Conservation (phyloP, 2,888 invertebrate species). For the Rotaria macrura region DNA sequence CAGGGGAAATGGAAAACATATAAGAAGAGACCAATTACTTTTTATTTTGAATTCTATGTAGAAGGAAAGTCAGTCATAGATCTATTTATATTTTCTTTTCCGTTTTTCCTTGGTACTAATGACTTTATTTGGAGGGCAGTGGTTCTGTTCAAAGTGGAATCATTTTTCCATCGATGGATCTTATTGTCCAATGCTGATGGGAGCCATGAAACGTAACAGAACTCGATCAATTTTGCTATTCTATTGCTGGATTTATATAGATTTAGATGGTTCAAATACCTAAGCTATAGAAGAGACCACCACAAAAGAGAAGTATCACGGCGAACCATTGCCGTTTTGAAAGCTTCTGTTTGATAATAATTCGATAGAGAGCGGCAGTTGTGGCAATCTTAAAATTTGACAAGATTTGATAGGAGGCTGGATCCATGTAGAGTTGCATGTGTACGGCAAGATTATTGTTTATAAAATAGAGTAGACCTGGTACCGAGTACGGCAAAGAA, state of each 20-base stretch:
- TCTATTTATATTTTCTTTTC: too few species aligned
- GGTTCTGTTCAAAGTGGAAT: too few species aligned
- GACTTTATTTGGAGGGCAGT: too few species aligned
- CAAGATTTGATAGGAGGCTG: slow-evolving; percentile 49
- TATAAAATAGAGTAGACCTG: slow-evolving; percentile 45
- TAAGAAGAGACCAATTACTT: too few species aligned
- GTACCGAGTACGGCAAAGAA: slow-evolving; percentile 36
- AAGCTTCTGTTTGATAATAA: slow-evolving; percentile 45
- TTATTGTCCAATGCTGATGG: too few species aligned
- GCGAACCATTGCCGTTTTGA: slow-evolving; percentile 18
- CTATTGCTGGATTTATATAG: neutral
- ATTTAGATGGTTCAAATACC: neutral
- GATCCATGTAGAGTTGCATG: slow-evolving; percentile 50
- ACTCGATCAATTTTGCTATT: neutral
- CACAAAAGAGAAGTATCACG: slow-evolving; percentile 11
- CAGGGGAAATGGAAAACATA: too few species aligned
- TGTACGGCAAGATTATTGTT: too few species aligned
- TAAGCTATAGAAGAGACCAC: slow-evolving; percentile 4
- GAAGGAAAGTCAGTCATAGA: too few species aligned
- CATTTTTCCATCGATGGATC: too few species aligned
- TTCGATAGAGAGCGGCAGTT: slow-evolving; percentile 46
- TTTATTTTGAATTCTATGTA: too few species aligned
- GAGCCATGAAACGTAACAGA: neutral
- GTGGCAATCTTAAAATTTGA: slow-evolving; percentile 47
- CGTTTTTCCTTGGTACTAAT: too few species aligned